phyloP scores from a whole-genome alignment of 2,888 invertebrate species.

The Drosophila limbata region DNA sequence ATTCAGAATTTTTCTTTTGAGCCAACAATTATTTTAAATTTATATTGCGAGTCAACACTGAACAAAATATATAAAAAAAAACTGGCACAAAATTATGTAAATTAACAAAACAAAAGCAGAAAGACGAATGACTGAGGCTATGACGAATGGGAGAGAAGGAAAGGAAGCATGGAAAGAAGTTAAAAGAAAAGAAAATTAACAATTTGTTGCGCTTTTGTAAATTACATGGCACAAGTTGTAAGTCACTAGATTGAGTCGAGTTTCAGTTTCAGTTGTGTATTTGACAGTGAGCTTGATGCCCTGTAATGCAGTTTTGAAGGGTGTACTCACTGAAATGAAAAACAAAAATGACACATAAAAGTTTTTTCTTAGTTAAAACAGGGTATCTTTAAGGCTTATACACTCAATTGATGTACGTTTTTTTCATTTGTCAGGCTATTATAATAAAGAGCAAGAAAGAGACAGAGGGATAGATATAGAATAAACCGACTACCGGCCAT shows the following conservation, averaged over 20 bases:
- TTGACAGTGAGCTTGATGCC: constrained; percentile 23
- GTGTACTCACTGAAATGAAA: neutral
- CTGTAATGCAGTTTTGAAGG: neutral
- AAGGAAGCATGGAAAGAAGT: constrained; percentile 21
- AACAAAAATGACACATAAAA: neutral
- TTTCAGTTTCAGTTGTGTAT: constrained; percentile 36
- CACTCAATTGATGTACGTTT: constrained; percentile 21
- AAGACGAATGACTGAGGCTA: constrained; percentile 17
- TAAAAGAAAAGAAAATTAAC: constrained; percentile 74
- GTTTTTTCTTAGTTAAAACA: neutral
- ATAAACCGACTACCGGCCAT: constrained; percentile 45
- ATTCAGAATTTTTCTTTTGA: constrained; percentile 23
- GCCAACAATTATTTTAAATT: constrained; percentile 59
- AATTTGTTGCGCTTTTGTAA: constrained; percentile 79
- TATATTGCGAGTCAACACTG: constrained; percentile 22
- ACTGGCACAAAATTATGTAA: constrained; percentile 69
- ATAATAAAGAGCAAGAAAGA: constrained; percentile 22
- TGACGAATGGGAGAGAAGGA: neutral
- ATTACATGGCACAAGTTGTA: constrained; percentile 57
- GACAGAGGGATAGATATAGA: constrained; percentile 10
- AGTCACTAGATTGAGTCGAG: constrained; percentile 48
- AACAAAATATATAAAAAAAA: constrained; percentile 33
- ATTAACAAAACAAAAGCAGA: constrained; percentile 52
- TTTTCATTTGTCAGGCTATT: constrained; percentile 71
- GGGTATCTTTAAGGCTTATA: constrained; percentile 11